Base-by-base conservation (phyloP, 2,888 invertebrate genomes). In the Gasteruption jaculator region DNA sequence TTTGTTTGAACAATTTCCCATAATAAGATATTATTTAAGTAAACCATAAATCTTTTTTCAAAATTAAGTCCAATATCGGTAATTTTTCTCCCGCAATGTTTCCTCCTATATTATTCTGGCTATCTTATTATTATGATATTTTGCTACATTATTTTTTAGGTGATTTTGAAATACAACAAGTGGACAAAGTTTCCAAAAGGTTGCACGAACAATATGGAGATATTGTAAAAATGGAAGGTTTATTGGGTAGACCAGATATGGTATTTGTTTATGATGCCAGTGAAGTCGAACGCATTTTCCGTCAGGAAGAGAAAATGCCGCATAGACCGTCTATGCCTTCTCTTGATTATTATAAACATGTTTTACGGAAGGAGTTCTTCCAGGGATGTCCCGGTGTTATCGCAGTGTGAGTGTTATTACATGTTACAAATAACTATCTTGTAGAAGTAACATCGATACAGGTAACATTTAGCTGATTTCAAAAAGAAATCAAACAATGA, bases 271-370 rank as follows among this genome's bases (percentile, higher is more conserved):
- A 82, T 57, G 83, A 85, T 54, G 81, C 84, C 1, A 74, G 78
- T 18, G 83, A 83, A 57, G 83, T 85, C 10, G 83, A 85, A 57
- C 73, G 78, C 38, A 80, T 85, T 1, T 85, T 83, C 54, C 68
- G 85, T 10, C 77, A 78, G 16, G 85, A 85, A 64, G 85, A 85
- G 50, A 70, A 71, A 2, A 75, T 82, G 58, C 85, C 85, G 0
- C 79, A 80, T 49, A 76, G 85, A 41, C 85, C 85, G 0, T 83
- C 85, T 1, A 85, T 85, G 85, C 84, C 85, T 0, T 85, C 84
- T 0, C 68, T 85, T 31, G 80, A 84, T 61, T 83, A 83, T 54
- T 85, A 85, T 69, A 85, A 85, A 52, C 83, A 84, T 54, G 79
- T 77, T 0, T 64, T 84, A 31, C 72, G 82, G 47, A 82, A 79